Evolutionary conservation across 2,888 invertebrate genomes (phyloP).

Genomic region (Troglohyphantes excavatus): DNA sequence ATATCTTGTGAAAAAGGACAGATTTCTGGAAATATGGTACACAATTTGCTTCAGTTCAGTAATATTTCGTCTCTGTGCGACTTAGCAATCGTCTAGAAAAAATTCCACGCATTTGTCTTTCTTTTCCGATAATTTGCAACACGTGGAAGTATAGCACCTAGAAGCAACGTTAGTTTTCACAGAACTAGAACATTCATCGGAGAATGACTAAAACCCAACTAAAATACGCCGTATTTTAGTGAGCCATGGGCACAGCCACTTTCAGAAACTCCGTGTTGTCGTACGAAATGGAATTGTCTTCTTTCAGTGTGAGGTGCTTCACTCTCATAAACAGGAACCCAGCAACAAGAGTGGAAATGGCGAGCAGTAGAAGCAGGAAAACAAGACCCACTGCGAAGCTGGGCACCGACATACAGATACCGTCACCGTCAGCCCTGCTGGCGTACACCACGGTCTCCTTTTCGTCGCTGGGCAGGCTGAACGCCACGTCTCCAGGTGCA

Average conservation of each 20-base stretch:
- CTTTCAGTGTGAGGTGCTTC: conserved; percentile 83
- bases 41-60: not conserved
- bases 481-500: conserved; percentile 84
- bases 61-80: conserved; percentile 14
- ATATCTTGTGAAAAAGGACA: conserved; percentile 56
- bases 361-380: conserved; percentile 93
- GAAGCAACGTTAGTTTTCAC: conserved; percentile 14
- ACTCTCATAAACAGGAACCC: conserved; percentile 96
- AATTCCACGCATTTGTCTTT: not conserved
- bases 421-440: conserved; percentile 86
- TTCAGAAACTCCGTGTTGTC: conserved; percentile 76
- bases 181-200: not conserved
- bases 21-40: conserved; percentile 31
- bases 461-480: conserved; percentile 89
- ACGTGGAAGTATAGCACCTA: conserved; percentile 54
- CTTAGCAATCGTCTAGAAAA: conserved; percentile 6
- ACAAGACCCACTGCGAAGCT: conserved; percentile 95
- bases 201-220: conserved; percentile 4
- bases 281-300: conserved; percentile 75
- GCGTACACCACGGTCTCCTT: conserved; percentile 86
- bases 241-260: conserved; percentile 74
- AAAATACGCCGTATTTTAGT: conserved; percentile 11
- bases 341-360: conserved; percentile 94
- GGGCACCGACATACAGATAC: conserved; percentile 95
- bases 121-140: not conserved